Evolutionary conservation across 37 sponge, comb jelly and placozoan genomes (phyloP), one percentile per base, ranked within the genome.

Genomic region (Spongilla lacustris): DNA sequence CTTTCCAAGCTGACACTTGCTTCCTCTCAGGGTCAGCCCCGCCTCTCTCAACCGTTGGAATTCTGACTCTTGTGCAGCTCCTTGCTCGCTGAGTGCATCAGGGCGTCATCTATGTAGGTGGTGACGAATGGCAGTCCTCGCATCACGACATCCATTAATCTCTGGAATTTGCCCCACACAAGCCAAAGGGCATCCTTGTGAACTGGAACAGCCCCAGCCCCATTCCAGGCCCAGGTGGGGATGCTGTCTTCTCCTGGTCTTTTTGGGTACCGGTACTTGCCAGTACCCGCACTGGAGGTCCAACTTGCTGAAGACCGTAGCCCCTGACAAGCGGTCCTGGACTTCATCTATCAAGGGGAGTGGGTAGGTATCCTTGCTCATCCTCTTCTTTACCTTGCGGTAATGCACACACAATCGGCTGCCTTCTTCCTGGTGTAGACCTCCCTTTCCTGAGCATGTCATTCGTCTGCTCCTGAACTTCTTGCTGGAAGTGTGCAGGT

Each of bases 201-300:
- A 92, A 87, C 66, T 92, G 81, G 68, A 67, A 92, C 48, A 88
- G 81, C 1, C 90, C 90, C 34, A 87, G 80, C 9, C 93, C 90
- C 84, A 89, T 83, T 5, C 90, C 93, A n/a, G 90, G 93, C 4
- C 87, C 87, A 41, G 87, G 76, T 69, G 41, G 75, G 50, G 89
- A 89, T 66, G 88, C 90, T 38, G 93, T 89, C 50, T 84, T 87
- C 58, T 67, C 84, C 23, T 28, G 68, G 66, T 92, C 88, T n/a
- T 25, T 80, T 68, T 35, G 80, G 71, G 25, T 81, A 93, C 73
- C 29, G 90, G 90, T 33, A 93, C 21, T 67, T 91, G 94, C 85
- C 87, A 90, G 74, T 85, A 90, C 5, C 88, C 94, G 80, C 88
- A 84, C 37, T 90, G 83, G 33, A 91, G 38, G 71, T 93, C 90